These are phyloP conservation scores for Rhyacophila evoluta DNA, from an alignment of 2,888 invertebrate species.

Conservation along the genomic window DNA sequence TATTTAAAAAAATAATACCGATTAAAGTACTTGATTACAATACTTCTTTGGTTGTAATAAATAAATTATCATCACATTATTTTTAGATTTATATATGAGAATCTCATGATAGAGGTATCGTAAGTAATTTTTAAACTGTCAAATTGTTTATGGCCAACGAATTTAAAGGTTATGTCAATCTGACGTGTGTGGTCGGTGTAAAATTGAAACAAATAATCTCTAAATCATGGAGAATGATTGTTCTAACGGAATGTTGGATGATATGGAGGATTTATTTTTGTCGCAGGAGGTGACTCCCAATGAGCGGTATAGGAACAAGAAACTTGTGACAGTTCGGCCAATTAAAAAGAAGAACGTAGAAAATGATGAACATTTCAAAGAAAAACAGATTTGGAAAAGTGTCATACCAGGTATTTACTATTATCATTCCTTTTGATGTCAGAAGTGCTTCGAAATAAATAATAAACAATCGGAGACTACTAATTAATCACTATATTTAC, in stretches of 20 bases:
- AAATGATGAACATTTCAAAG: constrained; percentile 57
- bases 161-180: constrained; percentile 25
- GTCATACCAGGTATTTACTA: constrained; percentile 70
- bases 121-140: too few relatives aligned
- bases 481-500: too few relatives aligned
- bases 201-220: not conserved
- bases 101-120: too few relatives aligned
- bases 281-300: constrained; percentile 84
- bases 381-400: constrained; percentile 70
- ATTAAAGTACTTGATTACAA: too few relatives aligned
- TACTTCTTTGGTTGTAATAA: too few relatives aligned
- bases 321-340: constrained; percentile 76
- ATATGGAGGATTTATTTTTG: constrained; percentile 88
- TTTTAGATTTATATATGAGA: too few relatives aligned
- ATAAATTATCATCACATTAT: too few relatives aligned
- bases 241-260: constrained; percentile 68
- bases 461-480: too few relatives aligned
- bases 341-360: constrained; percentile 63
- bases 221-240: constrained; percentile 13
- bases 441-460: too few relatives aligned
- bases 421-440: too few relatives aligned
- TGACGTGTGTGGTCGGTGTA: constrained; percentile 1
- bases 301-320: constrained; percentile 79
- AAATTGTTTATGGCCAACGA: not conserved
- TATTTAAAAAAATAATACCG: too few relatives aligned